Evolutionary conservation across 2,888 invertebrate genomes (phyloP).

Genomic region (Ophion costatus): DNA sequence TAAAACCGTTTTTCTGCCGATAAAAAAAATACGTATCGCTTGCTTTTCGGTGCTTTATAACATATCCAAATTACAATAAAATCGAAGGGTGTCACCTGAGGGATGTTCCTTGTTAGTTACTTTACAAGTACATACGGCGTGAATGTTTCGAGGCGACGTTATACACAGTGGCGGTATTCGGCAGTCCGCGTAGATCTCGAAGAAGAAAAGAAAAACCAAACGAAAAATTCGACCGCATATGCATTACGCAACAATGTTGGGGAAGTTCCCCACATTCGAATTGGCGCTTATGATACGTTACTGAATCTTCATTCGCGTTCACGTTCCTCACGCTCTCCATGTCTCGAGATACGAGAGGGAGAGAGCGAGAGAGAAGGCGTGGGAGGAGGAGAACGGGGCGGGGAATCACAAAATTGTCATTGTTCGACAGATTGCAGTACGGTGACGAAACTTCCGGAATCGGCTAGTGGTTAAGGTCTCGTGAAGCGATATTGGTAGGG

Average conservation of each 20-base stretch:
- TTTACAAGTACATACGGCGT: conserved; percentile 9
- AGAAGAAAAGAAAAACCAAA: not conserved
- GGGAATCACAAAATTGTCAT: conserved; percentile 48
- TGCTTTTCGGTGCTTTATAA: no score
- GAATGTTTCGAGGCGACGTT: not conserved
- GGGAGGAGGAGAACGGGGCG: not conserved
- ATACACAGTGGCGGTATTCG: not conserved
- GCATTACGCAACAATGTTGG: not conserved
- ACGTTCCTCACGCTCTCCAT: not conserved
- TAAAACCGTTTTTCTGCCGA: no score
- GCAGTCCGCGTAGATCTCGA: not conserved
- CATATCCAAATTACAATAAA: no score
- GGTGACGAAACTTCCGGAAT: conserved; percentile 65
- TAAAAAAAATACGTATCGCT: no score
- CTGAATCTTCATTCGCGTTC: not conserved
- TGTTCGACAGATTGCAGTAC: conserved; percentile 47
- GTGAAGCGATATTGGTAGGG: conserved; percentile 82
- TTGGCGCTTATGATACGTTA: conserved; percentile 24
- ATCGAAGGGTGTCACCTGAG: no score
- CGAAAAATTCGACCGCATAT: not conserved
- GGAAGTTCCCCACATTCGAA: not conserved
- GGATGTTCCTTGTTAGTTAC: no score
- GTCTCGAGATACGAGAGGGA: not conserved
- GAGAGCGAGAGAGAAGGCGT: not conserved
- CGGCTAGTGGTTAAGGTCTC: conserved; percentile 79